Conservation (phyloP, 2,888 invertebrate species). For the Spisula solida region DNA sequence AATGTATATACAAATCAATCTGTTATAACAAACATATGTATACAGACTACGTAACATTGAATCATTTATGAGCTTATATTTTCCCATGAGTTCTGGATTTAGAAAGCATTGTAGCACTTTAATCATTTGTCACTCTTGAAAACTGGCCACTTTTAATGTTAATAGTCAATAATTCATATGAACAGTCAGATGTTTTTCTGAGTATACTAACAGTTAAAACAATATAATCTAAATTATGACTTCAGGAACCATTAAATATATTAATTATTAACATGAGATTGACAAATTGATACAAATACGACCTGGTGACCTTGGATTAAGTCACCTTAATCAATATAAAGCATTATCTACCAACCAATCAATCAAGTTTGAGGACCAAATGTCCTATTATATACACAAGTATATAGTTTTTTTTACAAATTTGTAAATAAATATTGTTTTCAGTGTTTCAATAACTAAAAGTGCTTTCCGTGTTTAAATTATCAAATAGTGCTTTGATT, state of each 20-base stretch:
- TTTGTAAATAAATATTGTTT: no score
- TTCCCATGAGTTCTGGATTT: background rate
- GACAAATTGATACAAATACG: no score
- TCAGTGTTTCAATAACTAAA: no score
- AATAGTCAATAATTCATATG: background rate
- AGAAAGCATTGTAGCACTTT: background rate
- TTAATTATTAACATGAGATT: background rate
- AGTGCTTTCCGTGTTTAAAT: no score
- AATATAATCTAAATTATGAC: background rate
- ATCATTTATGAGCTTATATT: conserved; percentile 1
- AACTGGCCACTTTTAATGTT: background rate
- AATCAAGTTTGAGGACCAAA: no score
- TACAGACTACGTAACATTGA: background rate
- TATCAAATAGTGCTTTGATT: no score
- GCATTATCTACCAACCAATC: no score
- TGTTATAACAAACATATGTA: background rate
- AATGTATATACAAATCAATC: background rate
- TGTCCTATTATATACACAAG: no score
- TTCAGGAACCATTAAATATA: background rate
- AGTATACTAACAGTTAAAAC: background rate
- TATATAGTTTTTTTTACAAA: no score
- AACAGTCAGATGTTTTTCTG: background rate
- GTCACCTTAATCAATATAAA: no score
- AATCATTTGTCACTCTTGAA: background rate
- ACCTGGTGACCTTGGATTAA: no score